These are phyloP conservation scores for Bombus pyrosoma DNA, from an alignment of 1,140 invertebrate species.

Conservation along the genomic window DNA sequence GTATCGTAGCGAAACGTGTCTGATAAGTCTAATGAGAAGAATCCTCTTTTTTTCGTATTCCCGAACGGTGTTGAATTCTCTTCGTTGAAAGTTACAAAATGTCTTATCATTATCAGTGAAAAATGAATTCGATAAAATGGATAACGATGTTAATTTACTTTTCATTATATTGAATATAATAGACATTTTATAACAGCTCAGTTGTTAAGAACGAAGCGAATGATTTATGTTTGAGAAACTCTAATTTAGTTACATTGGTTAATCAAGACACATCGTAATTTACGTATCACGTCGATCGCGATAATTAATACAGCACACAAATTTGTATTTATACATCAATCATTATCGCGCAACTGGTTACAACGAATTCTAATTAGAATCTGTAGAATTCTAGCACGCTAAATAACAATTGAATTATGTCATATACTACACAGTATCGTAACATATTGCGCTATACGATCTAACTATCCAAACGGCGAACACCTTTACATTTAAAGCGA, in stretches of 20 bases:
- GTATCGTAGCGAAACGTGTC: not conserved
- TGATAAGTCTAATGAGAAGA: too few species aligned
- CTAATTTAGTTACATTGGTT: not conserved
- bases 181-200: not conserved
- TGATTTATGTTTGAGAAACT: not conserved
- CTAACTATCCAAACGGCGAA: too few species aligned
- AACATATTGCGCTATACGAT: too few species aligned
- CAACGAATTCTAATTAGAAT: not conserved
- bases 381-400: too few species aligned
- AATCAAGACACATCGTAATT: not conserved
- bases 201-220: not conserved
- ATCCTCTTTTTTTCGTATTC: not conserved
- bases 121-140: not conserved
- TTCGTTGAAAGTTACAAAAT: too few species aligned
- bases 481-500: too few species aligned
- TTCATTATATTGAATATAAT: not conserved
- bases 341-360: not conserved
- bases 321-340: constrained; percentile 1
- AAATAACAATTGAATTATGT: too few species aligned
- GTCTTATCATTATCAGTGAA: too few species aligned
- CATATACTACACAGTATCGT: too few species aligned
- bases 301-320: not conserved
- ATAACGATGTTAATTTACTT: not conserved
- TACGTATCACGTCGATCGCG: not conserved
- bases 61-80: not conserved